Evolutionary conservation across 2,113 vertebrate genomes (phyloP), one percentile per base, ranked within the genome.

Genomic region (Phylloscopus trochiloides): DNA sequence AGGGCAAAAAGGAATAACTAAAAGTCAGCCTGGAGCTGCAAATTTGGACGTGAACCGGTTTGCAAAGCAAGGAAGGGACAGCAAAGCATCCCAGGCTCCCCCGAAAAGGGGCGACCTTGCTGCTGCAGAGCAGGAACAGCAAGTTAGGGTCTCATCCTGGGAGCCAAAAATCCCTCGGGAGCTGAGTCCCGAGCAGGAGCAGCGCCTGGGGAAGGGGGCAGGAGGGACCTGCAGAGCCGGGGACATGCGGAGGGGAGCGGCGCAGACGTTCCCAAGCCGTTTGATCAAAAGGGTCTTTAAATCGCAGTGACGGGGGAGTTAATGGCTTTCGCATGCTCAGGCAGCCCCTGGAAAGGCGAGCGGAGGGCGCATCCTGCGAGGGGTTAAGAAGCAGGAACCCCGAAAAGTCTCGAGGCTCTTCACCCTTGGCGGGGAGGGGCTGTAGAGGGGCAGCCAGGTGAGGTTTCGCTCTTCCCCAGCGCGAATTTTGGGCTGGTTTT

Each of bases 31-130:
- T 6, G 54, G 19, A 28, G 3, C 31, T 9, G 51, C 17, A 12
- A 8, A 22, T 7, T 31, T 2, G 57, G 48, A 17, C 14, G 54
- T 0, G 5, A 57, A 0, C 3, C 17, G 14, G 0, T 17, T 7
- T 2, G 14, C 32, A 29, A 24, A 31, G 70, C 36, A 8, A 70
- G 32, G 24, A 47, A n/a, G 48, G 19, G 8, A 9, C 7, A n/a
- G 28, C 36, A 40, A 40, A 94, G 31, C 77, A 14, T 1, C 48
- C 8, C 38, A 2, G 10, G 21, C 12, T 7, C 0, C 6, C 48
- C 25, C 3, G 0, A 10, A 36, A 38, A 0, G 16, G 8, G 15
- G 3, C 7, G 1, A 22, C 5, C 4, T 6, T 0, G 1, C 19
- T 42, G 65, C 42, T 17, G 14, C 28, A 8, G 13, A 4, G 26